Evolutionary conservation across 2,113 vertebrate genomes (phyloP), one percentile per base, ranked within the genome.

Genomic region (Saguinus imperator): DNA sequence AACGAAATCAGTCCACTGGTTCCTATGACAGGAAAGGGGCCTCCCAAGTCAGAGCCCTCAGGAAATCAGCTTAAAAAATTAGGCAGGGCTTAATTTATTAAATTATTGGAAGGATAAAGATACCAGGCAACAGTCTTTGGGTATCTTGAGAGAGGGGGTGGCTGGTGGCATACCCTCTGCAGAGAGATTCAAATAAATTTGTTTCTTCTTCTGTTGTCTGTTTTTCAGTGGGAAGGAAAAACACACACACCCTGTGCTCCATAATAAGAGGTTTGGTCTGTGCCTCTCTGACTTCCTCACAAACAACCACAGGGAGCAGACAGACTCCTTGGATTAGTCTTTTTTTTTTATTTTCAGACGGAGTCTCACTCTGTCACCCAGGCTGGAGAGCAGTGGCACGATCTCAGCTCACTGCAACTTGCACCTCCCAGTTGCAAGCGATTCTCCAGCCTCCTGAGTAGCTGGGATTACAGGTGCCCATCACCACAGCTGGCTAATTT

Each of bases 221-320:
- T 43, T 85, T 97, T 92, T 77, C 89, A 73, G 37, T 58, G 43
- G 68, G 73, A 82, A 82, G 23, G 91, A 83, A 90, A 96, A 79
- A 81, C 35, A 86, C 12, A 90, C 68, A 90, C 57, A 6, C 64
- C 70, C 87, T 94, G 40, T 76, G 14, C 40, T 80, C 82, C 61
- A 77, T 95, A 97, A 91, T 94, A 45, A 95, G 86, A 58, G 87
- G 97, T 91, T 91, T 96, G 75, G 32, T 94, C 35, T 93, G 40
- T 9, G 73, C 52, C 70, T 93, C 72, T 86, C 84, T 57, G 57
- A 91, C 82, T 97, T 97, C 86, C 94, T 94, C 82, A 94, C 87
- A 87, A 96, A 96, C 95, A 97, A 88, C 95, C 82, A 32, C 83
- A 73, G 77, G 86, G 12, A 94, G 52, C 68, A 45, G 40, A 81